Evolutionary conservation across 2,113 vertebrate species (phyloP), one percentile per base, ranked within the genome.

Genomic region (Picathartes gymnocephalus): DNA sequence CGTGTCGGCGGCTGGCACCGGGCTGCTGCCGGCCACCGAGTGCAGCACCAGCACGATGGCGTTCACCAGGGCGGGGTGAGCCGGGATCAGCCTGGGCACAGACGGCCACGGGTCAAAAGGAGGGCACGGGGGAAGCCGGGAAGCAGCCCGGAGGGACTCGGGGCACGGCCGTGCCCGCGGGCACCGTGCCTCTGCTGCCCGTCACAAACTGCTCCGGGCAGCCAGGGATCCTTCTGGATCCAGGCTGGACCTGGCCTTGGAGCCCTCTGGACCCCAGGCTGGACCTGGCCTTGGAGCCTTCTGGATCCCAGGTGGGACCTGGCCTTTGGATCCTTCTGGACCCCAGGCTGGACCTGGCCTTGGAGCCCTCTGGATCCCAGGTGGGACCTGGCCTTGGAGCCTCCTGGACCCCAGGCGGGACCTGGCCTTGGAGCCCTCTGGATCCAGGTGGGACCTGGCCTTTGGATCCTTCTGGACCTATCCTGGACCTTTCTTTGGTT

Each of bases 41-140:
- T 99, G 99, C 66, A 99, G 97, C 51, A 99, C 99, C 82, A 99
- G 95, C 81, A 99, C 98, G 30, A 99, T 99, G 90, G 99, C 99
- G 3, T 99, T 99, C 93, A 99, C 99, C 9, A 99, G 97, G 0
- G 99, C 99, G 0, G 99, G 99, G 91, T 99, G 99, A 14, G 99
- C 98, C 12, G 98, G 95, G 85, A 99, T 98, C 89, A 99, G 94
- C 78, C 99, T 99, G 86, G 22, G n/a, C 53, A 69, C 31, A 33
- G 2, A 68, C 10, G 6, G 35, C 22, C 16, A 48, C 37, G 9
- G 60, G 11, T 9, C 1, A 39, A 6, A 6, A n/a, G n/a, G 13
- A 25, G 28, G 4, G 42, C 23, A 10, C 12, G 4, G 23, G 21
- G 57, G 48, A 58, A 28, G 11, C 9, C 37, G 72, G 71, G 4